Conservation (phyloP, 1,140 invertebrate genomes). For the Dreissena polymorpha region DNA sequence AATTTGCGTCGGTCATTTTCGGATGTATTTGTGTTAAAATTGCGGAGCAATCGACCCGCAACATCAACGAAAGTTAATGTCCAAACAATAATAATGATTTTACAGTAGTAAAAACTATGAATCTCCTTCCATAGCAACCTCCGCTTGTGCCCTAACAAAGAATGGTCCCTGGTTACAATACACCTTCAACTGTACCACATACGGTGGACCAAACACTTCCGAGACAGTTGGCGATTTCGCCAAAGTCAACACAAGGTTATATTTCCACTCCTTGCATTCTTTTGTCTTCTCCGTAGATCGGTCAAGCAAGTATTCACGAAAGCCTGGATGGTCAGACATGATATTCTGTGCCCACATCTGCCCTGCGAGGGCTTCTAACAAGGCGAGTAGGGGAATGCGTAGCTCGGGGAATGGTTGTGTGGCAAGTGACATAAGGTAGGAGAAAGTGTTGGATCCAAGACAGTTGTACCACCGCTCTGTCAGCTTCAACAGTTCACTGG, state of each 20-base stretch:
- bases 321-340: slow-evolving; percentile 83
- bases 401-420: slow-evolving; percentile 85
- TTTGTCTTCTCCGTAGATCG: slow-evolving; percentile 85
- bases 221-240: slow-evolving; percentile 81
- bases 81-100: too few relatives aligned
- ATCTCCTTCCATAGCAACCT: slow-evolving; percentile 82
- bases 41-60: too few relatives aligned
- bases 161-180: slow-evolving; percentile 88
- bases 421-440: slow-evolving; percentile 81
- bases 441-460: slow-evolving; percentile 81
- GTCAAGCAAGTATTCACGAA: slow-evolving; percentile 89
- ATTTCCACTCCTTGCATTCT: slow-evolving; percentile 86
- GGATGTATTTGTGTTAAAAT: too few relatives aligned
- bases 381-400: slow-evolving; percentile 80
- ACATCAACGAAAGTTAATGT: too few relatives aligned
- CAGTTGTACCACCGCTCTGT: slow-evolving; percentile 84
- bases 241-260: slow-evolving; percentile 85
- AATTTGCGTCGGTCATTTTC: too few relatives aligned
- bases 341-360: slow-evolving; percentile 85
- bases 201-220: slow-evolving; percentile 84
- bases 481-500: slow-evolving; percentile 79
- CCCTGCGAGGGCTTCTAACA: slow-evolving; percentile 81
- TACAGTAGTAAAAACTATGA: slow-evolving; percentile 16
- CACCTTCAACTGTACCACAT: slow-evolving; percentile 82
- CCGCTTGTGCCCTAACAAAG: slow-evolving; percentile 83